Evolutionary conservation across 1,140 invertebrate genomes (phyloP).

Genomic region (Anadara kagoshimensis): DNA sequence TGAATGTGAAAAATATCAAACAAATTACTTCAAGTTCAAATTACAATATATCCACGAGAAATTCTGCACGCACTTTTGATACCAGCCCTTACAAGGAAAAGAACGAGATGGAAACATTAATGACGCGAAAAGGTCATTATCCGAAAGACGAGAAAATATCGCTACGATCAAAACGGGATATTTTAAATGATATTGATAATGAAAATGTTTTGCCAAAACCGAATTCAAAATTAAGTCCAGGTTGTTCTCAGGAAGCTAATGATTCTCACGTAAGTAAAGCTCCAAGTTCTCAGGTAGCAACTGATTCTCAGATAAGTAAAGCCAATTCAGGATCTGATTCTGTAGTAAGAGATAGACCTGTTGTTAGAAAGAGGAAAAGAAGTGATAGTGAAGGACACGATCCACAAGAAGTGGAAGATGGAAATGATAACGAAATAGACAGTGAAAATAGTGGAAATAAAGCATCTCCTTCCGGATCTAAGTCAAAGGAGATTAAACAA

Average conservation of each 20-base stretch:
- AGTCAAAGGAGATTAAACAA: not conserved
- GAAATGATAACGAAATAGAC: slow-evolving; percentile 4
- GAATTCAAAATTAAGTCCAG: not conserved
- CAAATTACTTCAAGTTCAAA: too few relatives aligned
- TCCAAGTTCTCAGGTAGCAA: not conserved
- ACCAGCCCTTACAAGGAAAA: too few relatives aligned
- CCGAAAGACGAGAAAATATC: too few relatives aligned
- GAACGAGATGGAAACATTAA: too few relatives aligned
- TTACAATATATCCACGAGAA: too few relatives aligned
- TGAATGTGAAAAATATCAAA: too few relatives aligned
- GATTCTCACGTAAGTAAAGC: not conserved
- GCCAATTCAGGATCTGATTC: too few relatives aligned
- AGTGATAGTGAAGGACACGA: too few relatives aligned
- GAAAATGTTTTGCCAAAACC: not conserved
- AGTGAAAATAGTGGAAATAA: not conserved
- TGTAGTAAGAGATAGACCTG: not conserved
- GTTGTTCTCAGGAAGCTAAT: not conserved
- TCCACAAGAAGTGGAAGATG: slow-evolving; percentile 1
- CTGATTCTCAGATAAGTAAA: not conserved
- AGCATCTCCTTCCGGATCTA: not conserved
- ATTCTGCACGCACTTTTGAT: too few relatives aligned
- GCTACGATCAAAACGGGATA: too few relatives aligned
- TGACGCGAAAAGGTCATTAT: too few relatives aligned
- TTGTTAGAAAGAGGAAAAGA: not conserved
- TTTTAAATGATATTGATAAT: not conserved